phyloP scores from a whole-genome alignment of 2,113 vertebrate species.

The Amazona guildingii region DNA sequence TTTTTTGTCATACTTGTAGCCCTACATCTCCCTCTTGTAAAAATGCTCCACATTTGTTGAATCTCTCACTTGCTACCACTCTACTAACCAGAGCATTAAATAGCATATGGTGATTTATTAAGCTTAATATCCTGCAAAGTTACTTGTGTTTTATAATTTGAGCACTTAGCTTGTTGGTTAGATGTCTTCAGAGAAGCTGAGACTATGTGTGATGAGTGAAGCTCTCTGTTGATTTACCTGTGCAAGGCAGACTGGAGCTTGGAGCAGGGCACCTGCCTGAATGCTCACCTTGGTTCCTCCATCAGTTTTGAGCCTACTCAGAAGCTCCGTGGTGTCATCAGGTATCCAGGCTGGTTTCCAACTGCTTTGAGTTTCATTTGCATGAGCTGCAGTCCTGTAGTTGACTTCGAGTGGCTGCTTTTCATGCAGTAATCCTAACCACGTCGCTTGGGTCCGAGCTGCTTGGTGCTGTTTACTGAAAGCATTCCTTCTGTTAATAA shows the following conservation, averaged over 20 bases:
- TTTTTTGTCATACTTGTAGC: neutral
- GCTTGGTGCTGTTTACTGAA: neutral
- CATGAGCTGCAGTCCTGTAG: neutral
- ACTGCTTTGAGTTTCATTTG: neutral
- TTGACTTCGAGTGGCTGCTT: neutral
- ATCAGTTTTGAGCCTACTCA: neutral
- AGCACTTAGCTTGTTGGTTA: neutral
- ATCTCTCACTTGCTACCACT: neutral
- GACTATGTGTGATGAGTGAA: neutral
- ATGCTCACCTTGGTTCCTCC: neutral
- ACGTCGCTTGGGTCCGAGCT: neutral
- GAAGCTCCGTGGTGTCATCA: neutral
- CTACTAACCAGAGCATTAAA: neutral
- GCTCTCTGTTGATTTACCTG: neutral
- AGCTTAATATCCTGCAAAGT: neutral
- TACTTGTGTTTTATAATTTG: neutral
- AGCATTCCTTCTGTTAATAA: neutral
- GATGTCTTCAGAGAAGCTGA: neutral
- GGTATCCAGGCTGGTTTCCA: neutral
- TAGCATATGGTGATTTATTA: neutral
- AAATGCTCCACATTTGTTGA: neutral
- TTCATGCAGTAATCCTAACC: rapidly evolving
- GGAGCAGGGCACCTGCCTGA: neutral
- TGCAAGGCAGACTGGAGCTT: neutral
- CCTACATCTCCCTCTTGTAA: rapidly evolving